A percentile compares a stretch with the other conserved stretches of the same genome.
Evolutionary conservation across 2,888 invertebrate species (phyloP).

Genomic region (Dryadula phaetusa): DNA sequence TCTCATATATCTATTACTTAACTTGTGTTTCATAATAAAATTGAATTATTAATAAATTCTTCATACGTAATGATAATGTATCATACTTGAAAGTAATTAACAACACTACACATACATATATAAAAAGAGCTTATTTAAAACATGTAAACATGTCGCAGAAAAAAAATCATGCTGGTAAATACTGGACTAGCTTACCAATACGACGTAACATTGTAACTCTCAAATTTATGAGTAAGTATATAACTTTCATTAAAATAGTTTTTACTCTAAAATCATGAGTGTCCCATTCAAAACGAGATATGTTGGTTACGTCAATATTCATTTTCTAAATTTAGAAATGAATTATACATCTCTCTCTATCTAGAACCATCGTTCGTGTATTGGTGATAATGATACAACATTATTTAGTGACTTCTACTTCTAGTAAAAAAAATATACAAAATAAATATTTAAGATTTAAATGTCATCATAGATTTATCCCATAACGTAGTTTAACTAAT

Average conservation of each 20-base stretch:
- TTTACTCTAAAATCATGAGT: too few species aligned
- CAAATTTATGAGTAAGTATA: too few species aligned
- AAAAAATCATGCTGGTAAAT: slow-evolving; percentile 3
- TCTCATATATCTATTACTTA: too few species aligned
- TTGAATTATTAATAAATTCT: background rate
- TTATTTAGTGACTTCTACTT: background rate
- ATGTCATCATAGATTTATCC: background rate
- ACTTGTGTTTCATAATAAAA: background rate
- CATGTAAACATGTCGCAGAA: background rate
- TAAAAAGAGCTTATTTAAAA: slow-evolving; percentile 7
- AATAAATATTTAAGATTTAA: slow-evolving; percentile 7
- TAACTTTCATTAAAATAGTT: too few species aligned
- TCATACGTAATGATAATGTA: slow-evolving; percentile 15
- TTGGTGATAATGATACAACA: too few species aligned
- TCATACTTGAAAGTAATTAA: slow-evolving; percentile 23
- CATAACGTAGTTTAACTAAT: background rate
- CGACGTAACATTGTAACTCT: background rate
- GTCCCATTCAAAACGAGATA: too few species aligned
- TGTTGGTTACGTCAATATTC: too few species aligned
- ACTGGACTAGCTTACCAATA: background rate
- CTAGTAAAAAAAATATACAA: background rate
- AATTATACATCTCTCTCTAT: too few species aligned
- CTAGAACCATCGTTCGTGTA: too few species aligned
- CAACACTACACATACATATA: background rate
- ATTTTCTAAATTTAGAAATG: too few species aligned